Conservation (phyloP, 2,113 vertebrate genomes). For the Glaucidium brasilianum region DNA sequence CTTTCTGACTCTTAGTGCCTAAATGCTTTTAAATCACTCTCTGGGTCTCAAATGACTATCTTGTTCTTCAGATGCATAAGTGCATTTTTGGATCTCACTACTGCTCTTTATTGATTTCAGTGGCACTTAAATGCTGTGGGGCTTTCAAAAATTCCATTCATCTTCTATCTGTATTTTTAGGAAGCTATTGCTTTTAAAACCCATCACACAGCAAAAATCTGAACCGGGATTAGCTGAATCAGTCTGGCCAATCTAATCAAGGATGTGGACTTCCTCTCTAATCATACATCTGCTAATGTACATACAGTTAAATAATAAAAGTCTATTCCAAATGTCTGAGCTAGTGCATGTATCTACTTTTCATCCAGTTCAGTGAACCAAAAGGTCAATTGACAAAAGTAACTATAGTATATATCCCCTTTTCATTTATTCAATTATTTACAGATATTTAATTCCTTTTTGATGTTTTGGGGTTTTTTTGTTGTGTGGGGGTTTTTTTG, state of each 20-base stretch:
- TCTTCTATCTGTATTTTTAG: slow-evolving; percentile 2
- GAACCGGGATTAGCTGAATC: neutral
- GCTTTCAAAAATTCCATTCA: neutral
- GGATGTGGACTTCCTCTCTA: neutral
- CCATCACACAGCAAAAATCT: neutral
- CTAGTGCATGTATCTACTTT: neutral
- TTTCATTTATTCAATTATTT: neutral
- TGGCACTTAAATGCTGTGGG: neutral
- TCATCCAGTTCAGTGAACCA: neutral
- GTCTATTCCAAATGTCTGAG: neutral
- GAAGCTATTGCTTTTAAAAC: slow-evolving; percentile 25
- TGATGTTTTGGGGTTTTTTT: neutral
- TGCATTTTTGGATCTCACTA: slow-evolving; percentile 21
- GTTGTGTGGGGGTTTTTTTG: too few relatives aligned
- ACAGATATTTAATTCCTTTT: neutral
- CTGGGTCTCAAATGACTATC: neutral
- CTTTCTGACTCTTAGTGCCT: neutral
- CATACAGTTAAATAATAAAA: neutral
- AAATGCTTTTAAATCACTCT: neutral
- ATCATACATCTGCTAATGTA: neutral
- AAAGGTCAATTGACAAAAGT: neutral
- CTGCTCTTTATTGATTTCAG: slow-evolving; percentile 38
- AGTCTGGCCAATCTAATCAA: neutral
- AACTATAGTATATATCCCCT: neutral
- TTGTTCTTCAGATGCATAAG: neutral